Evolutionary conservation across 2,113 vertebrate genomes (phyloP), one percentile per base, ranked within the genome.

Genomic region (Rhineura floridana): DNA sequence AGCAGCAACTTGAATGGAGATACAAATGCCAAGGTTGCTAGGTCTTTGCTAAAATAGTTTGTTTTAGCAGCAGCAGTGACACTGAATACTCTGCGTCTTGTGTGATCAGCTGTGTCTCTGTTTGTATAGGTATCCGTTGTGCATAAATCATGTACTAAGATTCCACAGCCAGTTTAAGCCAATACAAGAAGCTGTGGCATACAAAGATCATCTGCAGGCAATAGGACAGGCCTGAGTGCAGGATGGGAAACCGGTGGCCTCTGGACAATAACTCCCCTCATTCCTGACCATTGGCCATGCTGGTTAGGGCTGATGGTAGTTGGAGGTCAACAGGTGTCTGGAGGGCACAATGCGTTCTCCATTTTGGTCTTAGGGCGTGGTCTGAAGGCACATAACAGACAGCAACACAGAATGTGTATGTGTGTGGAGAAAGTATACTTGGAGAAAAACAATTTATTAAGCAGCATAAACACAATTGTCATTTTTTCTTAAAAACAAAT

Each of bases 171-270:
- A 83, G 21, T 59, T 87, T 83, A 89, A 87, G 59, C 81, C 50
- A n/a, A 86, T 50, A 59, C 84, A 46, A 90, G 89, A 69, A n/a
- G 23, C 13, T 91, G 85, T 89, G 39, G 62, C 62, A 3, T n/a
- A 59, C 36, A 84, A 36, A 82, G 42, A 84, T 33, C 25, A 59
- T 50, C 55, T 59, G 19, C 55, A 59, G 17, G 17, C 55, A 59
- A 59, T 5, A 1, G 55, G 55, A 59, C 15, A 59, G 55, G 17
- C 21, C 21, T 59, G 15, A 21, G 21, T 19, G 21, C 17, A 21
- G 55, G 55, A 59, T 19, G 15, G 55, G 55, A 59, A 59, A 59
- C 55, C 55, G 15, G 55, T 59, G 55, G 55, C 55, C 21, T 21
- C 55, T 59, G 17, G 55, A 21, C 55, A 59, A 59, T 59, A 59